Evolutionary conservation across 2,888 invertebrate species (phyloP).

Genomic region (Trissolcus japonicus): DNA sequence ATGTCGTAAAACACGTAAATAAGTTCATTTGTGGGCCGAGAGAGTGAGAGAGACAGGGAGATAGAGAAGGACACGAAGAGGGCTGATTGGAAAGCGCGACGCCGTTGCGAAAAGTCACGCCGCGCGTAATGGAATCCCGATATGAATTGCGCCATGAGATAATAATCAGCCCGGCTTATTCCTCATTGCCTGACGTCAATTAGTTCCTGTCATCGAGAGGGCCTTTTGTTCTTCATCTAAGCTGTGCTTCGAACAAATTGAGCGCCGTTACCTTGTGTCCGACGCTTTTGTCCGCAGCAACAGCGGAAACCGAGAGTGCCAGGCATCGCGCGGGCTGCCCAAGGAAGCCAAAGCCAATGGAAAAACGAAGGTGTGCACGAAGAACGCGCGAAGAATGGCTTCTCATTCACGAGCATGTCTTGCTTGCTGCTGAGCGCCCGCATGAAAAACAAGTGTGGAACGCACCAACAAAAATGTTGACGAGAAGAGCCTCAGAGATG

Average conservation of each 20-base stretch:
- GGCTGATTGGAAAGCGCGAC: slow-evolving; percentile 54
- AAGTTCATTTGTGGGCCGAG: slow-evolving; percentile 32
- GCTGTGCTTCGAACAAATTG: slow-evolving; percentile 45
- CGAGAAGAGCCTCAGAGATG: slow-evolving; percentile 8
- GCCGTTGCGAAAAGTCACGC: slow-evolving; percentile 48
- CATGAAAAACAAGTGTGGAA: slow-evolving; percentile 60
- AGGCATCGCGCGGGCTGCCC: too few species aligned
- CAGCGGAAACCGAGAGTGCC: slow-evolving; percentile 27
- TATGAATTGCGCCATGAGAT: slow-evolving; percentile 52
- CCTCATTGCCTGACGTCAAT: slow-evolving; percentile 55
- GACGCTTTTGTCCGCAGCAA: slow-evolving; percentile 37
- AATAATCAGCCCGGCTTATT: slow-evolving; percentile 42
- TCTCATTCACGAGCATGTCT: slow-evolving; percentile 60
- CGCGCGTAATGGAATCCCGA: slow-evolving; percentile 47
- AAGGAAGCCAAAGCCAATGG: slow-evolving; percentile 19
- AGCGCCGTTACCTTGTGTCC: slow-evolving; percentile 42
- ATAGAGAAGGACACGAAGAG: background rate
- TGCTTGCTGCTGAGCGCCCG: slow-evolving; percentile 46
- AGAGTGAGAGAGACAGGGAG: slow-evolving; percentile 19
- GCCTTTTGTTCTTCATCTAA: too few species aligned
- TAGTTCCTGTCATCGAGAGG: slow-evolving; percentile 47
- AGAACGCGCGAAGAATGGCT: slow-evolving; percentile 42
- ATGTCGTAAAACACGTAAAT: slow-evolving; percentile 51
- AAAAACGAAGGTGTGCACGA: slow-evolving; percentile 9
- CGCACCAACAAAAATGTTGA: slow-evolving; percentile 42